Conservation (phyloP, 2,797 vertebrate genomes). For the Chaunax sp. region DNA sequence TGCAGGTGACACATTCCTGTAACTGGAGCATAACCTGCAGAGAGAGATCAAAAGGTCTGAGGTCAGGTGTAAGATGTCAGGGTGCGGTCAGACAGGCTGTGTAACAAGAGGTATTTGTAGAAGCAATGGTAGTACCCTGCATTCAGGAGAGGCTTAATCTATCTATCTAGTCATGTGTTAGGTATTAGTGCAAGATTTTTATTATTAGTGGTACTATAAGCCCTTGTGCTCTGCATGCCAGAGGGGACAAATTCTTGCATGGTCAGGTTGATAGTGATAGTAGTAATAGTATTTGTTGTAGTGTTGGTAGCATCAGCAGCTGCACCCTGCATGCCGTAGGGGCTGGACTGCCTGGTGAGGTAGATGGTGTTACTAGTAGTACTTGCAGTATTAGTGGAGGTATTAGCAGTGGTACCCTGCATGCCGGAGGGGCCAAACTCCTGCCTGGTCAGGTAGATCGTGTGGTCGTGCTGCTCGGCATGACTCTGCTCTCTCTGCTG, state of each 20-base stretch:
- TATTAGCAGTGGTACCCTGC: slow-evolving; percentile 86
- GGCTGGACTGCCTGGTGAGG: background rate
- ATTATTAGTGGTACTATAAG: too few species aligned
- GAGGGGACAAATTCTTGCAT: background rate
- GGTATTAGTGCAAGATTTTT: too few species aligned
- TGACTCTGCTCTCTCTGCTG: slow-evolving; percentile 91
- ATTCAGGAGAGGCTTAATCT: background rate
- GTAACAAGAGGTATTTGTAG: background rate
- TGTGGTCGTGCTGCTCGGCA: slow-evolving; percentile 92
- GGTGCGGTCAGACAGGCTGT: background rate
- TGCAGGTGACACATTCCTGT: slow-evolving; percentile 97
- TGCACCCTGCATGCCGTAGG: background rate
- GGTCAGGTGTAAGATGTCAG: background rate
- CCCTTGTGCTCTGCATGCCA: too few species aligned
- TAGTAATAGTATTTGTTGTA: background rate
- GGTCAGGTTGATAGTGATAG: background rate
- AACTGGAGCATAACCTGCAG: slow-evolving; percentile 93
- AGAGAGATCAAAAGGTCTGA: slow-evolving; percentile 3
- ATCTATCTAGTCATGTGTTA: too few species aligned
- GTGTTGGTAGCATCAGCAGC: background rate
- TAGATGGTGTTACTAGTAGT: background rate
- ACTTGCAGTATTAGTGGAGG: background rate
- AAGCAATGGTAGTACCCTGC: background rate
- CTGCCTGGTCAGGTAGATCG: slow-evolving; percentile 95
- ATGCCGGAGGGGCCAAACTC: slow-evolving; percentile 95